A percentile compares a stretch with the other conserved stretches of the same genome.
Conservation (phyloP, 1,140 invertebrate species). For the Drosophila nebulosa region DNA sequence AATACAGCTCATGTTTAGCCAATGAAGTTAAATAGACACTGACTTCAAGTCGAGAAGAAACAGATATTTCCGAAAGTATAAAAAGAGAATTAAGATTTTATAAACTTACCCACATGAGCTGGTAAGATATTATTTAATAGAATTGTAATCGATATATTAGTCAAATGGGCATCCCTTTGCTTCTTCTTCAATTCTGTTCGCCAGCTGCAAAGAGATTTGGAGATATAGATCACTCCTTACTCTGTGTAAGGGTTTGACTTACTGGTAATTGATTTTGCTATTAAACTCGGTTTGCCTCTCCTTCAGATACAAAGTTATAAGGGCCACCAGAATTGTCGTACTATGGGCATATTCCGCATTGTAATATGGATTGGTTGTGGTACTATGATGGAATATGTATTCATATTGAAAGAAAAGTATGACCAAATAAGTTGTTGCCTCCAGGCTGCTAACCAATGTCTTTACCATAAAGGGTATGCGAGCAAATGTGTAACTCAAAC, state of each 20-base stretch:
- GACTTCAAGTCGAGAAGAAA: slow-evolving; percentile 83
- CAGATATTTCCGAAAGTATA: background rate
- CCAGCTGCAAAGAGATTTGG: slow-evolving; percentile 84
- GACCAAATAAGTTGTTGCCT: slow-evolving; percentile 86
- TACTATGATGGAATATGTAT: slow-evolving; percentile 83
- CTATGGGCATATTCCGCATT: slow-evolving; percentile 86
- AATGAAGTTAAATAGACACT: slow-evolving; percentile 88
- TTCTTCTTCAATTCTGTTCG: slow-evolving; percentile 90
- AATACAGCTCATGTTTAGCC: slow-evolving; percentile 88
- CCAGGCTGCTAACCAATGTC: slow-evolving; percentile 85
- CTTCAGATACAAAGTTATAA: slow-evolving; percentile 88
- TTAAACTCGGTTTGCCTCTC: slow-evolving; percentile 94
- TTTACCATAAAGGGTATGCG: slow-evolving; percentile 92
- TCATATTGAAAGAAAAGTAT: slow-evolving; percentile 84
- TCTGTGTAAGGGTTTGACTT: slow-evolving; percentile 13
- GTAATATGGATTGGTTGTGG: slow-evolving; percentile 85
- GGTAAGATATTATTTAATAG: slow-evolving; percentile 92
- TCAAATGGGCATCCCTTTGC: slow-evolving; percentile 87
- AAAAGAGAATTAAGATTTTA: background rate
- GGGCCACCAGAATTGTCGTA: slow-evolving; percentile 86
- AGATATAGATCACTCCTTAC: too few relatives aligned
- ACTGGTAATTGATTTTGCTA: slow-evolving; percentile 87
- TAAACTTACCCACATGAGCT: slow-evolving; percentile 88
- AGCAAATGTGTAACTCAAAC: slow-evolving; percentile 90
- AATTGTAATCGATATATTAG: slow-evolving; percentile 90